Evolutionary conservation across 2,888 invertebrate species (phyloP), one percentile per base, ranked within the genome.

Genomic region (Meliscaeva auricollis): DNA sequence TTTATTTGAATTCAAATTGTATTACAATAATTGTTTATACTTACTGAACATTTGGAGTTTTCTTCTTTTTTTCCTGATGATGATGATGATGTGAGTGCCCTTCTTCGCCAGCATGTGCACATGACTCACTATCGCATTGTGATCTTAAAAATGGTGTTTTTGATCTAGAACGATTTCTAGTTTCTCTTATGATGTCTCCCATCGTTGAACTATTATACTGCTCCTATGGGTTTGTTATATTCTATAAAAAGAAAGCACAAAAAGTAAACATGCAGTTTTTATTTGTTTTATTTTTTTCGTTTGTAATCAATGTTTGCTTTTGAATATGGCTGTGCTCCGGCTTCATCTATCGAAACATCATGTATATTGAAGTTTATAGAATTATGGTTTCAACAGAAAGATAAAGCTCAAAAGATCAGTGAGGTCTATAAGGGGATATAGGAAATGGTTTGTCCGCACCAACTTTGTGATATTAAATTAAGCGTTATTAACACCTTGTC

Each of bases 121-220:
- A 94, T 87, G 92, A 92, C 90, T 94, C 94, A 87, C 92, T 93
- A 90, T 95, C 94, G 89, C 94, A 93, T 88, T 92, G 93, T 74
- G 94, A 94, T 87, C 93, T 93, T 88, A 94, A 91, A 90, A 95
- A 94, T 87, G 95, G 95, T 89, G 95, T 95, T 90, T 94, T 95
- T 44, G 95, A 95, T 88, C 95, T 94, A 89, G 95, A 95, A 92
- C 95, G 94, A 91, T 95, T 94, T 92, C 95, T 93, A 90, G 95
- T 93, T 92, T 94, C 94, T 88, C 93, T 92, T 75, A 89, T 89
- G 85, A 90, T 90, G 35, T 90, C 90, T 85, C 89, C 91, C 91
- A 87, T 87, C 11, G 50, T 72, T 64, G 81, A 41, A 38, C 17
- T 17, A n/a, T 2, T n/a, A 26, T 11, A 44, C 62, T 50, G 73